phyloP scores from a whole-genome alignment of 2,888 invertebrate genomes.

The Anarsia innoxiella region DNA sequence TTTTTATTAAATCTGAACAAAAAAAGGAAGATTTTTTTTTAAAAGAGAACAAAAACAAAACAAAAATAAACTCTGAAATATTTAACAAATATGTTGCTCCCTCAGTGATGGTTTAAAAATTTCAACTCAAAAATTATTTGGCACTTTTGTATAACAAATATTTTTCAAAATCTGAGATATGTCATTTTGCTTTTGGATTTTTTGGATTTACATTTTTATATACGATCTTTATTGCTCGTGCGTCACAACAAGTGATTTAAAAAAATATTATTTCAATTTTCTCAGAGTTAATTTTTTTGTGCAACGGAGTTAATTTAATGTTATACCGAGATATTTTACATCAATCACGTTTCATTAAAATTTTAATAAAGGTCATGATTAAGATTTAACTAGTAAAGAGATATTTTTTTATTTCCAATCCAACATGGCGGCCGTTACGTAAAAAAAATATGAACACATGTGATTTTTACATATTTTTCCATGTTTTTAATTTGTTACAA shows the following conservation, averaged over 20 bases:
- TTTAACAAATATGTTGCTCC: constrained; percentile 35
- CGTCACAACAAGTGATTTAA: constrained; percentile 27
- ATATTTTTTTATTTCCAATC: not conserved
- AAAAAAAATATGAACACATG: not conserved
- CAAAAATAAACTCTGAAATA: constrained; percentile 40
- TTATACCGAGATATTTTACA: not conserved
- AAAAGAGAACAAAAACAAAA: not conserved
- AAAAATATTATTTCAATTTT: constrained; percentile 13
- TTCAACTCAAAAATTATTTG: too few relatives aligned
- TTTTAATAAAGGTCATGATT: not conserved
- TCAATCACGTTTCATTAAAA: not conserved
- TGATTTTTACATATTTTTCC: too few relatives aligned
- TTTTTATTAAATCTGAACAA: not conserved
- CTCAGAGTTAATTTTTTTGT: too few relatives aligned
- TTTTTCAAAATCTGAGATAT: too few relatives aligned
- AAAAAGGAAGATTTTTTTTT: not conserved
- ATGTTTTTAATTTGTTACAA: too few relatives aligned
- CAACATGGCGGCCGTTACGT: not conserved
- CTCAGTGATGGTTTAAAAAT: too few relatives aligned
- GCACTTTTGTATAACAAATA: too few relatives aligned
- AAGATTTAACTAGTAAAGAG: not conserved
- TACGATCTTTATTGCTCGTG: constrained; percentile 16
- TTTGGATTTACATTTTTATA: not conserved
- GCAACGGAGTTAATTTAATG: constrained; percentile 11
- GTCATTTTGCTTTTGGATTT: constrained; percentile 23